Base-by-base conservation (phyloP, 2,797 vertebrate genomes). In the Phrynocephalus forsythii region DNA sequence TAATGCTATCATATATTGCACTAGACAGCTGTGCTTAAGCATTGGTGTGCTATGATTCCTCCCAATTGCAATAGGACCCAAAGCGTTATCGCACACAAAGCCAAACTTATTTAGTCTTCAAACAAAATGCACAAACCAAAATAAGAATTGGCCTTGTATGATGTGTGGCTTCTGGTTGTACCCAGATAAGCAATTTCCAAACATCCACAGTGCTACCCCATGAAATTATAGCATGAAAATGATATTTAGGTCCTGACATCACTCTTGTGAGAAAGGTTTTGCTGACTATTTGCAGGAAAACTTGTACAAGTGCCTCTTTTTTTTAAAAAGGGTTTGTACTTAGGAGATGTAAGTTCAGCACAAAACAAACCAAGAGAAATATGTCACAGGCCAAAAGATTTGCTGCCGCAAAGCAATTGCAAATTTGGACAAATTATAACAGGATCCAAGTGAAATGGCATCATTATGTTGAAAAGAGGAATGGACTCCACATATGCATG, bases 1-100 rank as follows among this genome's bases (percentile, higher is more conserved):
- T 76, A 24, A 66, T 87, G 72, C 66, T 63, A 18, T 87, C 82
- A 48, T 63, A 18, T n/a, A 38, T 50, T 87, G 76, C 60, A 20
- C 11, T 68, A 68, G 38, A 86, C 72, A 30, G 13, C 24, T 7
- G 0, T 79, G 22, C 86, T 88, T 79, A 52, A 79, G 88, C 81
- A 80, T 80, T 10, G 48, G 83, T 73, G 77, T 18, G 6, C 50
- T 75, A 78, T 26, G 1, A 18, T 85, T 78, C 16, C 30, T 72
- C 18, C 50, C 50, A 6, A 83, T 84, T 72, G 72, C 15, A 89
- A 78, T 0, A 6, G 13, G 50, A 67, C 44, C 56, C 66, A 68
- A 73, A 10, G 8, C n/a, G 16, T 76, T 68, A 68, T 71, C 68
- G 84, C 44, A 79, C 71, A 22, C 24, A 60, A 9, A 73, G 72